Evolutionary conservation across 1,140 invertebrate species (phyloP).

Genomic region (Pseudomyrmex dendroicus): DNA sequence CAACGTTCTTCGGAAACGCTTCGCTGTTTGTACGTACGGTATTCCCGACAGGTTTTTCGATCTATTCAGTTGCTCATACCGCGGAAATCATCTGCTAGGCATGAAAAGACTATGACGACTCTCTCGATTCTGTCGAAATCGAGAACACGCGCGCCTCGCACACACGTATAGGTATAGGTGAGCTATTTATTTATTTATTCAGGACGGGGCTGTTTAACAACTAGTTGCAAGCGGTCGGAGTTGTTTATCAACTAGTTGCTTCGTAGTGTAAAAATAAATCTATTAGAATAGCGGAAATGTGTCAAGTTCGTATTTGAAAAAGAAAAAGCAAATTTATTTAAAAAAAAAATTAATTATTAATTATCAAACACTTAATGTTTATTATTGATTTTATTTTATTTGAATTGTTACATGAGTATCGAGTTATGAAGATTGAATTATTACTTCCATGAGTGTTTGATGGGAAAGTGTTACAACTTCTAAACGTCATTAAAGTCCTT

Average conservation of each 20-base stretch:
- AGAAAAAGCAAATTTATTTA: no score
- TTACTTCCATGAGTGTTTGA: no score
- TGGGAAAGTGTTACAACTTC: no score
- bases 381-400: no score
- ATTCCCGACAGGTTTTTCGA: conserved; percentile 49
- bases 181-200: conserved; percentile 5
- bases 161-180: not conserved
- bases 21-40: not conserved
- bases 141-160: conserved; percentile 1
- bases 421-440: no score
- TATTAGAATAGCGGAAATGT: no score
- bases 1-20: not conserved
- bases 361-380: no score
- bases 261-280: not conserved
- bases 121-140: conserved; percentile 46
- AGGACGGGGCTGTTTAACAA: conserved; percentile 10
- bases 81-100: conserved; percentile 42
- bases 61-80: conserved; percentile 27
- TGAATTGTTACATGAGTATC: no score
- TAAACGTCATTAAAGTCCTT: no score
- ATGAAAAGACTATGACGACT: conserved; percentile 35
- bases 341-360: no score
- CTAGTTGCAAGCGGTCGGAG: not conserved
- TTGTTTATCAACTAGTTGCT: no score
- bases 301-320: no score